Evolutionary conservation across 2,113 vertebrate genomes (phyloP), one percentile per base, ranked within the genome.

Genomic region (Silurus meridionalis): DNA sequence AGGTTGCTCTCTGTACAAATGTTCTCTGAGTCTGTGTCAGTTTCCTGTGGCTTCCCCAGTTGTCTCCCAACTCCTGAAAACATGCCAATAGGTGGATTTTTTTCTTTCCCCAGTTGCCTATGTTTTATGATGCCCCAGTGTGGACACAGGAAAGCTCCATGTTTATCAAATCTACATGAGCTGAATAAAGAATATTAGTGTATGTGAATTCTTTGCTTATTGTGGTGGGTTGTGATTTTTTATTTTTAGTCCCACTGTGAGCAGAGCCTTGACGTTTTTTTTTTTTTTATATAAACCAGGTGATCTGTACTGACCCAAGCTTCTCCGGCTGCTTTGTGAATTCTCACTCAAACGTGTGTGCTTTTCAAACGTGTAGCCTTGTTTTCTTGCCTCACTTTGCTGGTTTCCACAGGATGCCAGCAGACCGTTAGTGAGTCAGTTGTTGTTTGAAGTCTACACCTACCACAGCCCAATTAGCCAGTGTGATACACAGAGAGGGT

Each of bases 381-480:
- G 9, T 79, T 84, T 79, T 74, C 46, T 52, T 80, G 63, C n/a
- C 50, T 79, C 61, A 67, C 50, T 14, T 64, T 66, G 6, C 80
- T 72, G 0, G 67, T n/a, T 81, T 81, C 80, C 63, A n/a, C 85
- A 28, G 61, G 77, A 80, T 21, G 25, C 78, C 37, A 75, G 74
- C 64, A 77, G 82, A 75, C 60, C 79, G 82, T 88, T 86, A 91
- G 87, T 90, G 90, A 90, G 91, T 89, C 85, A 83, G 85, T 92
- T 50, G 84, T 64, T 87, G 88, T 94, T 93, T 93, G 92, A 95
- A 91, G 92, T 92, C 83, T 25, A 88, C 82, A 92, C 89, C 91
- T 94, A 91, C 90, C 89, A 92, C 92, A 93, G 91, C 83, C 93
- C 91, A 92, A 93, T 95, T 94, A 95, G 89, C 83, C 88, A 88